Conservation (phyloP, 2,113 vertebrate genomes). For the Terrapene triunguis region DNA sequence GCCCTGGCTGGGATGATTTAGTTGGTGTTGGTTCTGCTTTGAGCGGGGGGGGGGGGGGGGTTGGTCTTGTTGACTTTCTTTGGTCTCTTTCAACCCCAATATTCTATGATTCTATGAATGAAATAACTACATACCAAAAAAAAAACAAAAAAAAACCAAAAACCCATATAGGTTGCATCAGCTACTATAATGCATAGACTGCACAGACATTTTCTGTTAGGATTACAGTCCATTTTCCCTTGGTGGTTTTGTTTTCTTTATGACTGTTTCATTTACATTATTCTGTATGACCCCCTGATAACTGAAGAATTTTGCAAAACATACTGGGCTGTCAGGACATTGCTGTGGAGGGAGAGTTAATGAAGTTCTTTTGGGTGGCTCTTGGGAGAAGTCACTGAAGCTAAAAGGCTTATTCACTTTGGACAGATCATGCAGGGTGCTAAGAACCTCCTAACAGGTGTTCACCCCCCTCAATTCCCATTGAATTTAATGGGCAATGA, state of each 20-base stretch:
- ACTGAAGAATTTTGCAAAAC: background rate
- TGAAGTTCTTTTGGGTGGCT: background rate
- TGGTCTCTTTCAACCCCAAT: no score
- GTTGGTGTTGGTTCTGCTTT: no score
- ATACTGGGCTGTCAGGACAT: background rate
- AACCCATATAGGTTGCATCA: background rate
- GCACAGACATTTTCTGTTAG: background rate
- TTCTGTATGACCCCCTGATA: background rate
- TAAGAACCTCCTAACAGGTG: background rate
- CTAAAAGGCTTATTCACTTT: background rate
- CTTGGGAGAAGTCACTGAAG: background rate
- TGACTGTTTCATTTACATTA: background rate
- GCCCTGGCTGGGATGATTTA: no score
- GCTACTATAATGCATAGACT: background rate
- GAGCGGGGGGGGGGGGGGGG: no score
- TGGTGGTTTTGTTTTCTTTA: background rate
- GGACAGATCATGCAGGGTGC: background rate
- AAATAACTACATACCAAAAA: background rate
- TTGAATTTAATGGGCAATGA: accelerated
- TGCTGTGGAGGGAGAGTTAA: background rate
- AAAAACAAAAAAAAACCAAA: no score
- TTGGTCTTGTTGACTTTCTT: no score
- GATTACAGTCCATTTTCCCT: background rate
- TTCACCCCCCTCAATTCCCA: background rate
- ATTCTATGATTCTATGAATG: no score